Conservation (phyloP, 2,113 vertebrate genomes). For the Salvelinus sp. region DNA sequence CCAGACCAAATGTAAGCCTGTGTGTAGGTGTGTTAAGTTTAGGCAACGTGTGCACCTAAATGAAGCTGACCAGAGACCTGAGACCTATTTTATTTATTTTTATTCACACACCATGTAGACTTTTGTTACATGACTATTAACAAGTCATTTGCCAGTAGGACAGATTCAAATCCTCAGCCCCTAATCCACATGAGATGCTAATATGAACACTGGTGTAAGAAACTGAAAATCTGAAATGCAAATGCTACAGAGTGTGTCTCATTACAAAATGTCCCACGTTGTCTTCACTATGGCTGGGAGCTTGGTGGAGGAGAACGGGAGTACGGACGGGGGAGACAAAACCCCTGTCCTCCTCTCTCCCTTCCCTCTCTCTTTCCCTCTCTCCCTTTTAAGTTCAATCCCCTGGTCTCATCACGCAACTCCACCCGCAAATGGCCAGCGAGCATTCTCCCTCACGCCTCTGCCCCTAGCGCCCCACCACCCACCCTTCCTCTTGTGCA, state of each 20-base stretch:
- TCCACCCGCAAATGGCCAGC: constrained; percentile 57
- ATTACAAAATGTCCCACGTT: neutral
- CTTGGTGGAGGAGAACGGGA: neutral
- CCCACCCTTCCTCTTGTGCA: constrained; percentile 45
- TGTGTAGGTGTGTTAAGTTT: no score
- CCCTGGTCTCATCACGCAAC: neutral
- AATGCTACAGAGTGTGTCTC: neutral
- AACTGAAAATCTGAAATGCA: neutral
- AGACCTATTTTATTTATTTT: neutral
- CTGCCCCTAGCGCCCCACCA: neutral
- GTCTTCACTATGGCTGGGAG: neutral
- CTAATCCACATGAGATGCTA: neutral
- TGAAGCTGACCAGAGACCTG: neutral
- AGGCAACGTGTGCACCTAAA: no score
- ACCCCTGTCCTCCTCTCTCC: constrained; percentile 10
- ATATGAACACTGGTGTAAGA: neutral
- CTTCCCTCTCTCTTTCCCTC: neutral
- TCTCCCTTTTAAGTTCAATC: neutral
- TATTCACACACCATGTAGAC: neutral
- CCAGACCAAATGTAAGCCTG: no score
- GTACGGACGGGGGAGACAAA: neutral
- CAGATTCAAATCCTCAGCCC: neutral
- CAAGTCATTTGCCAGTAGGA: neutral
- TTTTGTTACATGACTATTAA: neutral
- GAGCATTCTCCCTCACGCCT: constrained; percentile 53